Evolutionary conservation across 1,140 invertebrate species (phyloP).

Genomic region (Saxidomus purpurata): DNA sequence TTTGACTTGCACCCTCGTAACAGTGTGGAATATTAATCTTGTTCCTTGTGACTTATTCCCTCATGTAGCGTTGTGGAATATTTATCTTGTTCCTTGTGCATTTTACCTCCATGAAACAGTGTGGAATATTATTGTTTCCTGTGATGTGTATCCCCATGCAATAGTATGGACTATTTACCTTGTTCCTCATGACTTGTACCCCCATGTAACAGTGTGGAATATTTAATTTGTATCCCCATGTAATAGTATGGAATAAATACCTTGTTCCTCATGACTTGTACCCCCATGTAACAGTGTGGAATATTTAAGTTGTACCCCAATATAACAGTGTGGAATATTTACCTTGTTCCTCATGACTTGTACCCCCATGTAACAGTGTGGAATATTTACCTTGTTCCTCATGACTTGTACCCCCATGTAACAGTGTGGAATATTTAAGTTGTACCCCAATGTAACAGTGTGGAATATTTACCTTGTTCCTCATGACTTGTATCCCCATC

Average conservation of each 20-base stretch:
- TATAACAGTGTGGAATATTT: not conserved
- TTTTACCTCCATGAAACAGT: constrained; percentile 27
- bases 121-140: too few relatives aligned
- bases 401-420: constrained; percentile 36
- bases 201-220: not conserved
- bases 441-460: not conserved
- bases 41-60: constrained; percentile 52
- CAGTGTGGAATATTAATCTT: not conserved
- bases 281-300: too few relatives aligned
- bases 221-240: constrained; percentile 32
- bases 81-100: constrained; percentile 56
- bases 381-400: constrained; percentile 54
- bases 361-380: not conserved
- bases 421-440: too few relatives aligned
- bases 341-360: constrained; percentile 59
- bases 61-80: not conserved
- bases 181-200: too few relatives aligned
- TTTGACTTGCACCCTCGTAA: too few relatives aligned
- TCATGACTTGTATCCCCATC: constrained; percentile 52
- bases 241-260: too few relatives aligned
- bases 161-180: too few relatives aligned
- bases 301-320: not conserved
- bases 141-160: too few relatives aligned
- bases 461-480: constrained; percentile 35
- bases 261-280: too few relatives aligned